These are phyloP conservation scores for Drosophila nasuta DNA, from an alignment of 1,140 invertebrate species.

Conservation along the genomic window DNA sequence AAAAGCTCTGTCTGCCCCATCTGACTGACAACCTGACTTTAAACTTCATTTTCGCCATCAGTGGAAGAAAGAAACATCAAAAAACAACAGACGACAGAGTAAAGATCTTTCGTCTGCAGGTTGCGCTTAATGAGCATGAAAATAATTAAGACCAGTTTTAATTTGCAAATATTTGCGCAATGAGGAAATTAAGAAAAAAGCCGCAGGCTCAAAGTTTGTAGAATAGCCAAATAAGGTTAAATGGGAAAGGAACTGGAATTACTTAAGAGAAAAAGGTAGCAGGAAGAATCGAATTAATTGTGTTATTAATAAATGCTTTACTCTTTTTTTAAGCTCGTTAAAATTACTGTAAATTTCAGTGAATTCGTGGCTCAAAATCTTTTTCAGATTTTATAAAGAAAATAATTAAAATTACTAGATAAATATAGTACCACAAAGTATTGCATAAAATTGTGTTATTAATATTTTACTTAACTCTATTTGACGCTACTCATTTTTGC, in stretches of 20 bases:
- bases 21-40: conserved; percentile 44
- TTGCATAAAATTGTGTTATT: too few species aligned
- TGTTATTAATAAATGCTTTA: not conserved
- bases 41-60: conserved; percentile 56
- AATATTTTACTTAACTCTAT: too few species aligned
- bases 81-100: conserved; percentile 20
- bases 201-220: conserved; percentile 7
- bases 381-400: too few species aligned
- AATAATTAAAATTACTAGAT: too few species aligned
- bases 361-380: too few species aligned
- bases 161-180: conserved; percentile 62
- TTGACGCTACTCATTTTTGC: too few species aligned
- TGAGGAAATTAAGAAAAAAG: conserved; percentile 43
- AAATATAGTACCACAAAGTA: too few species aligned
- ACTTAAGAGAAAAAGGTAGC: not conserved
- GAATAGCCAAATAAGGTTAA: conserved; percentile 15
- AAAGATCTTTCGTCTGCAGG: conserved; percentile 44
- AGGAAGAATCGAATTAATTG: not conserved
- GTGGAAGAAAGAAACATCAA: not conserved
- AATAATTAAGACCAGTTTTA: conserved; percentile 79
- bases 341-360: too few species aligned
- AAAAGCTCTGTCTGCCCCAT: conserved; percentile 28
- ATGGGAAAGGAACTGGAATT: conserved; percentile 21
- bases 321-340: not conserved
- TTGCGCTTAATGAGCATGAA: conserved; percentile 74